phyloP scores from a whole-genome alignment of 2,113 vertebrate genomes.

The Lampris incognitus region DNA sequence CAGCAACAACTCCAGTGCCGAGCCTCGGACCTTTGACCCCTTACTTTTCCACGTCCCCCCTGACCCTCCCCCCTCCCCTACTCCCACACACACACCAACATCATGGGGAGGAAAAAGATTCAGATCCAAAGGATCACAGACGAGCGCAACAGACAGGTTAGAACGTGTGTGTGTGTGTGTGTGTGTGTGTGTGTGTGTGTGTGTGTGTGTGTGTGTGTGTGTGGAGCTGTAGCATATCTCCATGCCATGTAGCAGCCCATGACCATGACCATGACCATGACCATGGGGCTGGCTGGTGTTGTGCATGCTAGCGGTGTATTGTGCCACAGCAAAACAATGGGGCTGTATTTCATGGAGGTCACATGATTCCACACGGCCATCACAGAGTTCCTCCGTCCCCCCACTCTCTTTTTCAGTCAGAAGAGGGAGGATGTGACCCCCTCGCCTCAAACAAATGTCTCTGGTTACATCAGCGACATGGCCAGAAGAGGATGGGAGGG shows the following conservation, averaged over 20 bases:
- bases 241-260: conserved; percentile 14
- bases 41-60: conserved; percentile 33
- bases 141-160: conserved; percentile 95
- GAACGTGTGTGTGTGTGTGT: conserved; percentile 27
- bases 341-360: conserved; percentile 56
- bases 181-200: conserved; percentile 7
- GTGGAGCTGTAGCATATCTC: conserved; percentile 2
- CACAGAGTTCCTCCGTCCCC: conserved; percentile 18
- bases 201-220: neutral
- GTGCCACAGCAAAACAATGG: conserved; percentile 21
- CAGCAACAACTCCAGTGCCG: too few species aligned
- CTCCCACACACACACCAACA: conserved; percentile 60
- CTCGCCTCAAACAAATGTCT: conserved; percentile 4
- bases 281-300: conserved; percentile 16
- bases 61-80: conserved; percentile 56
- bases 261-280: conserved; percentile 44
- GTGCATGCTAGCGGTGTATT: neutral
- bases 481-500: conserved; percentile 71
- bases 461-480: conserved; percentile 62
- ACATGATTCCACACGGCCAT: conserved; percentile 42
- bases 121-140: conserved; percentile 99
- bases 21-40: conserved; percentile 40
- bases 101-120: conserved; percentile 99
- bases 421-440: conserved; percentile 5
- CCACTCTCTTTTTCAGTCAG: neutral